These are phyloP conservation scores for Oopsacas minuta DNA, from an alignment of 37 sponge, comb jelly and placozoan genomes.

Conservation along the genomic window DNA sequence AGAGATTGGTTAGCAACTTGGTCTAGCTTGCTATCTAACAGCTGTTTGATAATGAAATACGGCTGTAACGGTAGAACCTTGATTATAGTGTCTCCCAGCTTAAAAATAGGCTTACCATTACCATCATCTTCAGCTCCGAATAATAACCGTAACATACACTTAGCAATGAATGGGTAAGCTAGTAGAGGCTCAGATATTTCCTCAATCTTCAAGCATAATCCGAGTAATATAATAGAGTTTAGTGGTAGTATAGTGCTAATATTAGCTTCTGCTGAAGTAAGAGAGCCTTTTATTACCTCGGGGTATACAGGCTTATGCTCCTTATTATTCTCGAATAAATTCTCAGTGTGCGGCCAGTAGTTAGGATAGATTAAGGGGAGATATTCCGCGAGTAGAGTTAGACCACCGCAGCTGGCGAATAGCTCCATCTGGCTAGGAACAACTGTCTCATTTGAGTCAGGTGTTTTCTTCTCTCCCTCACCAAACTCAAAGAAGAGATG, in stretches of 20 bases:
- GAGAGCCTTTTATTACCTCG: neutral
- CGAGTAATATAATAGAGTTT: slow-evolving; percentile 42
- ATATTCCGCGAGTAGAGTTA: slow-evolving; percentile 24
- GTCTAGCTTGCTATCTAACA: slow-evolving; percentile 14
- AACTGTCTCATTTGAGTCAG: neutral
- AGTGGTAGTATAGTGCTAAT: slow-evolving; percentile 29
- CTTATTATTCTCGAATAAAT: slow-evolving; percentile 18
- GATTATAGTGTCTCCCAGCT: neutral
- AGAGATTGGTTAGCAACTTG: slow-evolving; percentile 5
- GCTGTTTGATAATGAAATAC: slow-evolving; percentile 28
- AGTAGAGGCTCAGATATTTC: slow-evolving; percentile 23
- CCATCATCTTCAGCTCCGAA: slow-evolving; percentile 33
- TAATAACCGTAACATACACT: slow-evolving; percentile 34
- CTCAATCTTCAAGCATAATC: slow-evolving; percentile 36
- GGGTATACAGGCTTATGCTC: neutral
- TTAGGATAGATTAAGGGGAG: slow-evolving; percentile 38
- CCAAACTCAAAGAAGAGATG: slow-evolving; percentile 11
- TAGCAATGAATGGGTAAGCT: slow-evolving; percentile 9
- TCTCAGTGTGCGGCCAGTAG: slow-evolving; percentile 30
- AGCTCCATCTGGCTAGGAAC: slow-evolving; percentile 24
- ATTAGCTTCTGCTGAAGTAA: neutral
- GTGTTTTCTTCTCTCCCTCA: slow-evolving; percentile 3
- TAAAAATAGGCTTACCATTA: neutral
- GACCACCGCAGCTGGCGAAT: slow-evolving; percentile 27
- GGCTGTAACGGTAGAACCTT: slow-evolving; percentile 37